Evolutionary conservation across 2,888 invertebrate species (phyloP).

Genomic region (Colletes collaris): DNA sequence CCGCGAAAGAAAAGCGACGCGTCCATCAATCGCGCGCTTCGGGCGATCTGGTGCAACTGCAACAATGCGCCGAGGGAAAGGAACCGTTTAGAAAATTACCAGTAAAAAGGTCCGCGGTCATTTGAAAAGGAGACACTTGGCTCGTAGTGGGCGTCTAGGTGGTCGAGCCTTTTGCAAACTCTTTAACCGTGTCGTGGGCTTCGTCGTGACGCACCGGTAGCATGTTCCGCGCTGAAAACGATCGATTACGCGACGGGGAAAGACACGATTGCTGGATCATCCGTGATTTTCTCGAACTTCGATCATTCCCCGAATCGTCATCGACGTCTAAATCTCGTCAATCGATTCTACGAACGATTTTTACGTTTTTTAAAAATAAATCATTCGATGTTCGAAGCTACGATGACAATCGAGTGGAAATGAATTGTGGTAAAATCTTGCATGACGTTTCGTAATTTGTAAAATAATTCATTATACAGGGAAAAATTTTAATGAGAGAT

Average conservation of each 20-base stretch:
- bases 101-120: constrained; percentile 60
- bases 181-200: constrained; percentile 34
- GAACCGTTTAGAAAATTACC: constrained; percentile 69
- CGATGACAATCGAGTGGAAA: no score
- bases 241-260: constrained; percentile 33
- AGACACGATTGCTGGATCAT: constrained; percentile 16
- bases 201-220: constrained; percentile 36
- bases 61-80: constrained; percentile 62
- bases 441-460: no score
- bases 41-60: constrained; percentile 67
- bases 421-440: no score
- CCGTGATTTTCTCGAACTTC: background rate
- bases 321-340: background rate
- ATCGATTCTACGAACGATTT: background rate
- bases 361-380: background rate
- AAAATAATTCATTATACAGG: no score
- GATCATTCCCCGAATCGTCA: background rate
- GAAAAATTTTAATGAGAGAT: no score
- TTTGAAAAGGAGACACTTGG: constrained; percentile 68
- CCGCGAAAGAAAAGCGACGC: constrained; percentile 40
- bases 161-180: constrained; percentile 53
- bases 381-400: background rate
- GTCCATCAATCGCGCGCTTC: constrained; percentile 56
- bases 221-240: constrained; percentile 23
- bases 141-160: constrained; percentile 56